phyloP scores from a whole-genome alignment of 2,113 vertebrate genomes.

The Pao palembangensis region DNA sequence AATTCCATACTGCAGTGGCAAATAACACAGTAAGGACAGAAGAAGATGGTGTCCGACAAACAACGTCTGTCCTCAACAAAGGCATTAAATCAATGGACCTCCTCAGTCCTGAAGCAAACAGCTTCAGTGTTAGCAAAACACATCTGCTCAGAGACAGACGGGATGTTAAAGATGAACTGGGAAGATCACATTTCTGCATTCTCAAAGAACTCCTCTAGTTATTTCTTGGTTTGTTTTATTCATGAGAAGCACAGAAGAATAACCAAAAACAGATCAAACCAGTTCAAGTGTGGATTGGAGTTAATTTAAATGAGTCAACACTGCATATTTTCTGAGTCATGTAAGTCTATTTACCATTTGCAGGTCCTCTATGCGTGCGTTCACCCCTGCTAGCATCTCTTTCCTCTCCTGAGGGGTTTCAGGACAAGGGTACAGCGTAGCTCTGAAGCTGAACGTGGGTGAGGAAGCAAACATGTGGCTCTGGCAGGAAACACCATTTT shows the following conservation, averaged over 20 bases:
- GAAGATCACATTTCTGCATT: no score
- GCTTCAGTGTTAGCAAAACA: no score
- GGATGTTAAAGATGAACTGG: no score
- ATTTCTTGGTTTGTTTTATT: neutral
- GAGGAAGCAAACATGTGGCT: neutral
- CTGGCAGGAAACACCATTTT: neutral
- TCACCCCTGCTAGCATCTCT: conserved; percentile 96
- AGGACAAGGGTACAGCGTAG: conserved; percentile 94
- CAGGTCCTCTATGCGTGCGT: conserved; percentile 96
- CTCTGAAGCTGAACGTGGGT: conserved; percentile 83
- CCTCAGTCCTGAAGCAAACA: no score
- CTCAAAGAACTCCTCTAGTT: no score
- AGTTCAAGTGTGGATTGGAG: neutral
- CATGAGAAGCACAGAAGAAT: neutral
- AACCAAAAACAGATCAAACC: neutral
- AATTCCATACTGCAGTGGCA: neutral
- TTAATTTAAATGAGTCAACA: neutral
- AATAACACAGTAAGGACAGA: neutral
- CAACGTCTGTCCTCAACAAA: no score
- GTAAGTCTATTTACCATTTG: conserved; percentile 83
- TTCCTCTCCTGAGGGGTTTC: conserved; percentile 95
- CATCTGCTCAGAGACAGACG: no score
- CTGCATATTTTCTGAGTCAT: neutral
- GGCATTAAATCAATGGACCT: no score
- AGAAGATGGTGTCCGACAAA: neutral